A percentile compares a stretch with the other conserved stretches of the same genome.
Conservation (phyloP, 64 coral and sea anemone species). For the Actinia equina region DNA sequence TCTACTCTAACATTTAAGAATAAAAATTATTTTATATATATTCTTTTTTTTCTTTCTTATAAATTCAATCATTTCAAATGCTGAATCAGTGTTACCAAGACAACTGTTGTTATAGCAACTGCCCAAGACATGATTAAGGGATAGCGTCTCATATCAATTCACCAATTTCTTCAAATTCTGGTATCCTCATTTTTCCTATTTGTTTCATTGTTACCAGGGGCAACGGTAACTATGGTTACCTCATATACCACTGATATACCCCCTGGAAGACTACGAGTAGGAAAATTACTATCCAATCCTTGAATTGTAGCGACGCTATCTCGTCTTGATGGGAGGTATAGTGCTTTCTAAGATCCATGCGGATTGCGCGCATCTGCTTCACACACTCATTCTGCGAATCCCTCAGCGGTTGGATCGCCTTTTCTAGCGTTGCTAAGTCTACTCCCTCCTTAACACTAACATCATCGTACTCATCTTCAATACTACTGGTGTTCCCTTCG, state of each 20-base stretch:
- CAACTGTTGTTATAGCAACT: neutral
- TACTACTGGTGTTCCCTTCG: constrained; percentile 72
- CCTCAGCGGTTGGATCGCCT: constrained; percentile 75
- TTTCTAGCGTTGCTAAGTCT: constrained; percentile 59
- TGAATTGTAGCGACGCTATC: constrained; percentile 74
- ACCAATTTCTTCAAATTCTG: neutral
- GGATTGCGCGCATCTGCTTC: constrained; percentile 87
- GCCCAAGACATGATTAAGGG: no score
- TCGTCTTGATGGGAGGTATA: constrained; percentile 89
- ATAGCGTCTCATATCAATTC: neutral
- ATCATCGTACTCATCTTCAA: constrained; percentile 95
- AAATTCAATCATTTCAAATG: neutral
- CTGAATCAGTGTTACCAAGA: neutral
- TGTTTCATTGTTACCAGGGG: neutral
- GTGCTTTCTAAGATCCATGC: constrained; percentile 82
- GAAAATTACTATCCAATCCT: constrained; percentile 89
- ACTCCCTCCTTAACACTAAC: constrained; percentile 73
- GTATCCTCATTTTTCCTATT: neutral
- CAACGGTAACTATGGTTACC: constrained; percentile 20
- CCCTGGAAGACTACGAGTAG: constrained; percentile 78
- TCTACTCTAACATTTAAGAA: neutral
- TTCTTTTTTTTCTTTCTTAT: neutral
- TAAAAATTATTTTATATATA: constrained; percentile 3
- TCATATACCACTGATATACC: constrained; percentile 80
- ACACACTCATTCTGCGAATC: constrained; percentile 88